Conservation (phyloP, 2,113 vertebrate genomes). For the Psammodynastes pulverulentus region DNA sequence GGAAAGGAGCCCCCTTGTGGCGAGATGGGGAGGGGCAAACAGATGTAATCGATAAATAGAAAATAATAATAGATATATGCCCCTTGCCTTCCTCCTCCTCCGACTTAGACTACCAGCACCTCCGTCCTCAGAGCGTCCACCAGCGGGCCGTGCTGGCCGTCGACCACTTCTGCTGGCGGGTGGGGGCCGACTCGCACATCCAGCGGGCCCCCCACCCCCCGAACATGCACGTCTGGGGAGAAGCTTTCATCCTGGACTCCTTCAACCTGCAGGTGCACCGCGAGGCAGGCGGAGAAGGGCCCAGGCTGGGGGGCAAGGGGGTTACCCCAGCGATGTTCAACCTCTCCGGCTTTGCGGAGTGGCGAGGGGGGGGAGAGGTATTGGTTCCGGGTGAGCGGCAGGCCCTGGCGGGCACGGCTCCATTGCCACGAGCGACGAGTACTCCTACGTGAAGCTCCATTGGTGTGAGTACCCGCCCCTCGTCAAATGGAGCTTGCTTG, state of each 20-base stretch:
- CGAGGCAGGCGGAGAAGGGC: not conserved
- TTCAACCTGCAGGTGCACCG: slow-evolving; percentile 83
- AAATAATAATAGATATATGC: not conserved
- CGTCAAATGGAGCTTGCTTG: no score
- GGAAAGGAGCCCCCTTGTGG: not conserved
- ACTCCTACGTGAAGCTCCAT: no score
- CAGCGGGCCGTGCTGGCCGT: slow-evolving; percentile 81
- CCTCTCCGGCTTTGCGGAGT: no score
- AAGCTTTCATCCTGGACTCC: slow-evolving; percentile 88
- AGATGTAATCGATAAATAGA: not conserved
- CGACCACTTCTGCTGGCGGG: slow-evolving; percentile 95
- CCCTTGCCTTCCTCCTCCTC: not conserved
- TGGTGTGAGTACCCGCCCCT: no score
- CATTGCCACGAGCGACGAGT: not conserved
- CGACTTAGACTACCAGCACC: slow-evolving; percentile 73
- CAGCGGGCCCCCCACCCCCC: slow-evolving; percentile 90
- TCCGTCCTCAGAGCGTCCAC: slow-evolving; percentile 80
- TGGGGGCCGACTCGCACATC: slow-evolving; percentile 95
- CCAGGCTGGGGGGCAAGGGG: no score
- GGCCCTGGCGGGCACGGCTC: not conserved
- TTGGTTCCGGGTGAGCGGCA: no score
- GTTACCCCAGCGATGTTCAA: not conserved
- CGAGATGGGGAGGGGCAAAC: not conserved
- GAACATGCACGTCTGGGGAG: slow-evolving; percentile 96
- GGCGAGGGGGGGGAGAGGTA: no score